These are phyloP conservation scores for Myocastor coypus DNA, from an alignment of 2,113 vertebrate species.

Conservation along the genomic window DNA sequence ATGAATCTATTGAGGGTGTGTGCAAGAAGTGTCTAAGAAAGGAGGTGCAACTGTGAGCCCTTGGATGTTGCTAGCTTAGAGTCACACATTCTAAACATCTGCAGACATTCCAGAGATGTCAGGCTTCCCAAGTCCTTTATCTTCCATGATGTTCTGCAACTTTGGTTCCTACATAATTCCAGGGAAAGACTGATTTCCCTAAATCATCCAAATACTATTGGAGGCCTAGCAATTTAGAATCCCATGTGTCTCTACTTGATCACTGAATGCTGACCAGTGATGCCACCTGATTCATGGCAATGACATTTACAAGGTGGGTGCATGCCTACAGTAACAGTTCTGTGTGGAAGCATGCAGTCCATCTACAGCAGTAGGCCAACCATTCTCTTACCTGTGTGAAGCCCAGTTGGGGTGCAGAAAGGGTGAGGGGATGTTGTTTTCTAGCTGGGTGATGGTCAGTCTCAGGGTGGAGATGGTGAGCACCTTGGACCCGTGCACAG, in stretches of 20 bases:
- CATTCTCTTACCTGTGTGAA: slow-evolving; percentile 93
- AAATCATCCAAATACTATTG: background rate
- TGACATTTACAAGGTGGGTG: background rate
- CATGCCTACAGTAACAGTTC: background rate
- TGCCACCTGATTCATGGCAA: background rate
- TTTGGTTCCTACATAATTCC: background rate
- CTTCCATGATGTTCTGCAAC: background rate
- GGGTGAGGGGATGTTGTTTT: slow-evolving; percentile 95
- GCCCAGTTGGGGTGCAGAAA: slow-evolving; percentile 99
- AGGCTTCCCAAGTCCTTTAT: background rate
- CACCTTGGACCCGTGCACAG: slow-evolving; percentile 96
- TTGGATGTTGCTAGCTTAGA: background rate
- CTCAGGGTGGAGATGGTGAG: slow-evolving; percentile 97
- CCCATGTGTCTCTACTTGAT: background rate
- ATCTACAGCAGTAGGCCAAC: background rate
- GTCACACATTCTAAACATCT: background rate
- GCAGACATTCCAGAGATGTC: background rate
- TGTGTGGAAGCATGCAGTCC: background rate
- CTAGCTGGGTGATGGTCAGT: slow-evolving; percentile 97
- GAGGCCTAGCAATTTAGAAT: background rate
- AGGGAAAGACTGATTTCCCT: background rate
- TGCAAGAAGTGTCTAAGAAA: background rate
- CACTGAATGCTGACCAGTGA: background rate
- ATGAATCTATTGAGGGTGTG: background rate
- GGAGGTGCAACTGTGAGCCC: background rate